Base-by-base conservation (phyloP, 2,888 invertebrate genomes). In the Cremastinae sp. region DNA sequence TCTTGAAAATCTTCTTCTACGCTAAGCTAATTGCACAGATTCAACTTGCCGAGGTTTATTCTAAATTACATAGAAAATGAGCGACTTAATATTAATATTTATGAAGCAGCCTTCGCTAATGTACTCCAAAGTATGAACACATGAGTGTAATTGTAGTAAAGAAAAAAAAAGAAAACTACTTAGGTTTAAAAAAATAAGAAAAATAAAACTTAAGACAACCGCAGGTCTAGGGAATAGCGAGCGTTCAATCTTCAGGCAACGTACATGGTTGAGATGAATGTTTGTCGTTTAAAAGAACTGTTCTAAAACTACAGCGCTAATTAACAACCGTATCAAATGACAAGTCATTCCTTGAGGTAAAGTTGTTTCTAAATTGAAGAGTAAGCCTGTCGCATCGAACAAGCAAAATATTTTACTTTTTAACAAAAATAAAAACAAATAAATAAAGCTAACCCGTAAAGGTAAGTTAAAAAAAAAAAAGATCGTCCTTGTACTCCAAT, bases 221-320 rank as follows among this genome's bases (percentile, higher is more conserved):
- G 28, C 28, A 12, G 18, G 20, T 16, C 12, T 7, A 9, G 9
- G 34, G 34, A 2, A 12, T 20, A 43, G 7, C 20, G 28, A 59
- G 45, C 53, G 36, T 72, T 43, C 20, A 45, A 68, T 43, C 54
- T 62, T 68, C 45, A 72, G 71, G n/a, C 62, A 66, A 72, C 51
- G 43, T 38, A 58, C 45, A 62, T 7, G 51, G 43, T 53, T 38
- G 64, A 14, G 9, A 1, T 0, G 1, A 5, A 16, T 20, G 9
- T 12, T 20, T 20, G n/a, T 12, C 18, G 2, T 5, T 5, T n/a
- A n/a, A 12, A 7, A 22, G 1, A 1, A 45, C 8, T 1, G 16
- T 0, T 1, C 3, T 2, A 43, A 12, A 41, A 12, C 3, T 49
- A 43, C 34, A 38, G 47, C 14, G 18, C 64, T 18, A 45, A 58